These are phyloP conservation scores for Sporophila hypoxantha DNA, from an alignment of 2,113 vertebrate species.

Conservation along the genomic window DNA sequence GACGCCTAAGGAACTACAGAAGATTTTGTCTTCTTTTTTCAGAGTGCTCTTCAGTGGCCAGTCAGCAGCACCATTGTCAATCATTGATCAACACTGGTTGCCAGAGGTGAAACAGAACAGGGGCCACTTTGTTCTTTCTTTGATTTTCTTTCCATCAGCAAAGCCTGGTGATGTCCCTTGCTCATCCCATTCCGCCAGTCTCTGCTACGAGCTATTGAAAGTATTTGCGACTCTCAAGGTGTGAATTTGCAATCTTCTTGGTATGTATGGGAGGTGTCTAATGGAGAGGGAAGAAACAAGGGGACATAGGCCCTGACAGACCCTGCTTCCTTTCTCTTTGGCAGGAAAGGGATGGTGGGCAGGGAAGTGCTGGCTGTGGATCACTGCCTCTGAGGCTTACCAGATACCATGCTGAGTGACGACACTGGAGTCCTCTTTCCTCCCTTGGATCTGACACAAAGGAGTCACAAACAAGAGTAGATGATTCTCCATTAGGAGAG, in stretches of 20 bases:
- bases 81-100: neutral
- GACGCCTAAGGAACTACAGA: neutral
- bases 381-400: neutral
- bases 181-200: neutral
- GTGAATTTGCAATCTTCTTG: neutral
- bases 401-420: fast-evolving
- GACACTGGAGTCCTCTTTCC: neutral
- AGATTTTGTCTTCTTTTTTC: neutral
- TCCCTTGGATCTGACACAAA: neutral
- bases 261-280: neutral
- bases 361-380: neutral
- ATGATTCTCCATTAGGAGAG: neutral
- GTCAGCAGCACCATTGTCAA: neutral
- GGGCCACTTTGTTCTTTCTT: neutral
- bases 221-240: neutral
- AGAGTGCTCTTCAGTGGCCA: fast-evolving
- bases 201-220: fast-evolving
- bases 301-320: fast-evolving
- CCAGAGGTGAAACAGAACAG: neutral
- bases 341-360: neutral
- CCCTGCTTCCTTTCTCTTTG: neutral
- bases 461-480: neutral
- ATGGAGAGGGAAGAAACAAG: neutral
- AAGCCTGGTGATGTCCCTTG: neutral
- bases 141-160: neutral